Conservation (phyloP, 2,113 vertebrate species). For the Chloropsis cyanopogon region DNA sequence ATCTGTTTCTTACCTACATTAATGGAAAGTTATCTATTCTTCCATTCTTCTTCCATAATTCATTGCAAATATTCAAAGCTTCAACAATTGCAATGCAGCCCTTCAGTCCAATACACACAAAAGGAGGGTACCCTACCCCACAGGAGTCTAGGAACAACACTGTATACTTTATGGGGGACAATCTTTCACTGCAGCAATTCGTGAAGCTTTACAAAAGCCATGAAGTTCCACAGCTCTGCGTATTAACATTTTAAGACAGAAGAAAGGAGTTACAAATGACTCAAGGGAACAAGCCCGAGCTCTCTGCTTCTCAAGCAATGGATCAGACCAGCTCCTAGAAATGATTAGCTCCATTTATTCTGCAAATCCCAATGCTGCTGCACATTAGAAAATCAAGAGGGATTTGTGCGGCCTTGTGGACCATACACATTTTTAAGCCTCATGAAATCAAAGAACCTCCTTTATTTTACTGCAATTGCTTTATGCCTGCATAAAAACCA, state of each 20-base stretch:
- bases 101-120: not conserved
- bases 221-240: not conserved
- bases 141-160: not conserved
- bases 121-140: not conserved
- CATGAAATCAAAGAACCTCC: slow-evolving; percentile 5
- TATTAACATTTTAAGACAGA: slow-evolving; percentile 2
- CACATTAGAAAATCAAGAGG: not conserved
- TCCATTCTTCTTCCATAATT: not conserved
- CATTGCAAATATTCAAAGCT: not conserved
- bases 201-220: not conserved
- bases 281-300: not conserved
- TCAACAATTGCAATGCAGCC: not conserved
- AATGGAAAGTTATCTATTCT: not conserved
- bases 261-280: not conserved
- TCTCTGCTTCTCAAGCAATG: not conserved
- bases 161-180: not conserved
- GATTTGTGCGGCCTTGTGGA: not conserved
- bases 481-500: not conserved
- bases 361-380: not conserved
- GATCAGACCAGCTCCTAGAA: not conserved
- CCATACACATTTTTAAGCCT: slow-evolving; percentile 25
- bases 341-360: slow-evolving; percentile 12
- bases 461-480: slow-evolving; percentile 29
- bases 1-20: not conserved
- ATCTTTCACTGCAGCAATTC: not conserved